phyloP scores from a whole-genome alignment of 2,113 vertebrate genomes.

The Daubentonia madagascariensis region DNA sequence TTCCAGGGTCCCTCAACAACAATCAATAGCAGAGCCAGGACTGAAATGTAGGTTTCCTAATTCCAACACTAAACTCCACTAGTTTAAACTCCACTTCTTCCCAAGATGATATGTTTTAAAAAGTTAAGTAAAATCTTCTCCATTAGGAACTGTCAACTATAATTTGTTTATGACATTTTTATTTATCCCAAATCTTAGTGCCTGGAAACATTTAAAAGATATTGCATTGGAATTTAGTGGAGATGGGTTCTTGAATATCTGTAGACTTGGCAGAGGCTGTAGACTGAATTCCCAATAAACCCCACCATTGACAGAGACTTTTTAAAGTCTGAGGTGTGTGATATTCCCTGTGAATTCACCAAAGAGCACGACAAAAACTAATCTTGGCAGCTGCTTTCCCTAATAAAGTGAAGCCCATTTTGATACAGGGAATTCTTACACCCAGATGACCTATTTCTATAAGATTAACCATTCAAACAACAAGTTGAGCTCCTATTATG shows the following conservation, averaged over 20 bases:
- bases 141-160: background rate
- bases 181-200: background rate
- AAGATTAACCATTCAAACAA: background rate
- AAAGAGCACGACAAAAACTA: background rate
- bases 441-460: constrained; percentile 16
- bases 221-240: background rate
- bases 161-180: constrained; percentile 16
- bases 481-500: background rate
- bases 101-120: background rate
- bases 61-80: background rate
- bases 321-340: background rate
- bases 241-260: background rate
- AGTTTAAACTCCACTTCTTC: background rate
- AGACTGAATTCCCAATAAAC: background rate
- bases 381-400: background rate
- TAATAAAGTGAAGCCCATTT: constrained; percentile 2
- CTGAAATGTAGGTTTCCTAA: background rate
- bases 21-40: background rate
- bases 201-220: background rate
- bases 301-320: background rate
- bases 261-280: background rate
- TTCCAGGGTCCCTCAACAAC: background rate
- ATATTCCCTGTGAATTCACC: background rate
- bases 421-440: background rate
- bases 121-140: background rate